A percentile compares a stretch with the other conserved stretches of the same genome.
Evolutionary conservation across 2,113 vertebrate species (phyloP).

Genomic region (Carassius auratus): DNA sequence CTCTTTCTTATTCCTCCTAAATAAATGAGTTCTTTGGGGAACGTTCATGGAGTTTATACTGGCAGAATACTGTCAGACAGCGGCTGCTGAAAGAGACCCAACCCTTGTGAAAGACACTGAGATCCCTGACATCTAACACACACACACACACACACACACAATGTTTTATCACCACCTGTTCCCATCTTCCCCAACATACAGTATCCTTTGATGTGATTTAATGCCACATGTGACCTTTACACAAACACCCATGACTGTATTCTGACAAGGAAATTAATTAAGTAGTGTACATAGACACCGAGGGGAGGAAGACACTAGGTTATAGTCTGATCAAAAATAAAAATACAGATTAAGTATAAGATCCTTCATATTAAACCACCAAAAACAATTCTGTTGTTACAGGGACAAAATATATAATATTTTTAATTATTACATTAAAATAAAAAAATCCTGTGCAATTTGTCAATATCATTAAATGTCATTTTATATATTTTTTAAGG

Average conservation of each 20-base stretch:
- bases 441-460: background rate
- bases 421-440: background rate
- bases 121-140: background rate
- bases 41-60: background rate
- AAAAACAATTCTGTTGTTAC: background rate
- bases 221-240: conserved; percentile 13
- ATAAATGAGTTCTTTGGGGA: conserved; percentile 31
- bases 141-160: too few species aligned
- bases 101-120: too few species aligned
- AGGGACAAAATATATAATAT: background rate
- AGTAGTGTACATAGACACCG: background rate
- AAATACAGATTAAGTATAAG: background rate
- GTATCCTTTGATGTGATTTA: conserved; percentile 8
- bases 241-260: background rate
- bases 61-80: conserved; percentile 4
- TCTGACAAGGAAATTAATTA: background rate
- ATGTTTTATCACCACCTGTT: background rate
- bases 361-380: background rate
- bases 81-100: background rate
- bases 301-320: background rate
- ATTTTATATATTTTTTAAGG: too few species aligned
- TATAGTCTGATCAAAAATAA: background rate
- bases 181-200: background rate
- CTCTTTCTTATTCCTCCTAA: conserved; percentile 2
- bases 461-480: too few species aligned